Evolutionary conservation across 2,113 vertebrate genomes (phyloP), one percentile per base, ranked within the genome.

Genomic region (Amblyornis subalaris): DNA sequence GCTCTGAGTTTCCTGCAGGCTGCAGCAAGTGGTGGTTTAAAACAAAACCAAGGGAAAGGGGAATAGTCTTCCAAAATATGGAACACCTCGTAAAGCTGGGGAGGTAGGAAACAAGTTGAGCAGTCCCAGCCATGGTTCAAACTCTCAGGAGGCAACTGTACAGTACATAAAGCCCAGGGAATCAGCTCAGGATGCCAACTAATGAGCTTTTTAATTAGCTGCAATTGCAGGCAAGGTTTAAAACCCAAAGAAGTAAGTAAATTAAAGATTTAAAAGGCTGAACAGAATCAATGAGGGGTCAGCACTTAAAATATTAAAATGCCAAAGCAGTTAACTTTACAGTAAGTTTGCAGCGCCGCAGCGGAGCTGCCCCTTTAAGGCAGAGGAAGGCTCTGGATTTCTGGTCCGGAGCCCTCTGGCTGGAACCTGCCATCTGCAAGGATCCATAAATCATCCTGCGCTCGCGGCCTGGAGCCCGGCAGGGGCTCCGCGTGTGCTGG

Each of bases 191-290:
- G 91, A 90, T 83, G 93, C 85, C 85, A 90, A 44, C 86, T 96
- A 96, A 97, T 84, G 93, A 96, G 94, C 72, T 95, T 96, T 96
- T 96, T 95, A 97, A 97, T 95, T 92, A 95, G 87, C 89, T 91
- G 87, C 71, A 69, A 89, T 93, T 61, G 83, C 82, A 94, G 73
- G 73, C 89, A 35, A 88, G 78, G 81, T 90, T 96, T 91, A 83
- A 95, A 93, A 87, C 94, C 91, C 90, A 62, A 97, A 94, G 94
- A 97, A 97, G 92, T 88, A 65, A 88, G 93, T 93, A 90, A 96
- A 92, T 95, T 78, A 95, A 95, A 96, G 95, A 94, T 95, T 95
- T 93, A 81, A 95, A 94, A 79, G 85, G 77, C 90, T 80, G 91
- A 73, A 78, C n/a, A 61, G 73, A 81, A 95, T 96, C 94, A 77